A percentile compares a stretch with the other conserved stretches of the same genome.
Evolutionary conservation across 2,797 vertebrate genomes (phyloP).

Genomic region (Petrocephalus sullivani): DNA sequence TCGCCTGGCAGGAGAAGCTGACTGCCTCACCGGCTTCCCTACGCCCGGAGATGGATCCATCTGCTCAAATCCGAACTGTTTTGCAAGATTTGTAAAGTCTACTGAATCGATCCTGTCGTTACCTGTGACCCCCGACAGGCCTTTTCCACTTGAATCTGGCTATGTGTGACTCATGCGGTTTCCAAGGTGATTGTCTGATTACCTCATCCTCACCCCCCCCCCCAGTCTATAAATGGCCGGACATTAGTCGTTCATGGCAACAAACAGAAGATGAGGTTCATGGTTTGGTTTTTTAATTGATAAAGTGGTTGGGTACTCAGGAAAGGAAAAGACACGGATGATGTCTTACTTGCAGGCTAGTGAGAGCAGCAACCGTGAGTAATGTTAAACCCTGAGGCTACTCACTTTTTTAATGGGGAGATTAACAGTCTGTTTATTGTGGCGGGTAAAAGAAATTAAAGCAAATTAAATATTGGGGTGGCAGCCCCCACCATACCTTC

Average conservation of each 20-base stretch:
- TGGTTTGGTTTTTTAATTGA: not conserved
- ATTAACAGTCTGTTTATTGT: not conserved
- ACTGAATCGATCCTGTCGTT: slow-evolving; percentile 37
- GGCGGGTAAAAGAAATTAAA: not conserved
- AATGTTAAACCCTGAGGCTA: not conserved
- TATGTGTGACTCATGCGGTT: slow-evolving; percentile 27
- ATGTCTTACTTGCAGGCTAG: not conserved
- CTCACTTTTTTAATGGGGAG: not conserved
- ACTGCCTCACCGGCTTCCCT: slow-evolving; percentile 23
- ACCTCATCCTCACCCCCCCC: slow-evolving; percentile 32
- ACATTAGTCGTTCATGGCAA: not conserved
- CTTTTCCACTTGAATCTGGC: slow-evolving; percentile 37
- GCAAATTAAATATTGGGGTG: not conserved
- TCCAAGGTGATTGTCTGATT: slow-evolving; percentile 41
- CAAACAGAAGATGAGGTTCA: not conserved
- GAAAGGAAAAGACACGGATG: not conserved
- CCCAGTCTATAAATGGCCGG: not conserved
- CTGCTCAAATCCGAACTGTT: slow-evolving; percentile 30
- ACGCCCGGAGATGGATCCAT: not conserved
- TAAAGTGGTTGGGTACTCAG: not conserved
- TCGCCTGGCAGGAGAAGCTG: slow-evolving; percentile 42
- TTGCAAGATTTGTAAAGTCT: slow-evolving; percentile 44
- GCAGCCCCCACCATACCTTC: too few relatives aligned
- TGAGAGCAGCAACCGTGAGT: not conserved
- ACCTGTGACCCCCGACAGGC: slow-evolving; percentile 42